Evolutionary conservation across 2,113 vertebrate species (phyloP), one percentile per base, ranked within the genome.

Genomic region (Varanus komodoensis): DNA sequence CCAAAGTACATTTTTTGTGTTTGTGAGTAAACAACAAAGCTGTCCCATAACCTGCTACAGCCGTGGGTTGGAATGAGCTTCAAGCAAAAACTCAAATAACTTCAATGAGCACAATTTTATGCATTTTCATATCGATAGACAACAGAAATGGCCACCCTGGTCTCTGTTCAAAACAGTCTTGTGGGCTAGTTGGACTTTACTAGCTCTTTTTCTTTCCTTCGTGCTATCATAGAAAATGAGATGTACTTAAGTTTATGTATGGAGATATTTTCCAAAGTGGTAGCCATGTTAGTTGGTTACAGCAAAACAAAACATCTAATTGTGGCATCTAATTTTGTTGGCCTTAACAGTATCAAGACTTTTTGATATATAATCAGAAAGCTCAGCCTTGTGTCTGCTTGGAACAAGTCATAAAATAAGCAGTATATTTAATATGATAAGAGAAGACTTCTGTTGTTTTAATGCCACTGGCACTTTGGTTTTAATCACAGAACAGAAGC

Each of bases 401-500:
- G 2, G 64, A 84, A 94, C 80, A 91, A 84, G 14, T 78, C 88
- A 25, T 5, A 85, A 87, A 77, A 83, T 21, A 91, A 93, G 19
- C 38, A 89, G 61, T 29, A 8, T 27, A n/a, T 2, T 87, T 29
- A 89, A 80, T 25, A 68, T 91, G n/a, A 7, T 44, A 84, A 77
- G 73, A 85, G 86, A 87, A 27, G 32, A 11, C 67, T 50, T 89
- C 38, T 0, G 29, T 44, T 88, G 83, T 89, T 90, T 23, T 64
- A 81, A 79, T 84, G 87, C 87, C 84, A 89, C 75, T 90, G 93
- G 86, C 89, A 86, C 34, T 79, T 91, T 85, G 69, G 50, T 89
- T 80, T 92, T 91, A 95, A 93, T 92, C 15, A 84, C 82, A 87
- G 0, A 19, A 84, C 82, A 87, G 0, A 64, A 84, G 34, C 81